These are phyloP conservation scores for Melinopterus prodromus DNA, from an alignment of 2,888 invertebrate species.

Conservation along the genomic window DNA sequence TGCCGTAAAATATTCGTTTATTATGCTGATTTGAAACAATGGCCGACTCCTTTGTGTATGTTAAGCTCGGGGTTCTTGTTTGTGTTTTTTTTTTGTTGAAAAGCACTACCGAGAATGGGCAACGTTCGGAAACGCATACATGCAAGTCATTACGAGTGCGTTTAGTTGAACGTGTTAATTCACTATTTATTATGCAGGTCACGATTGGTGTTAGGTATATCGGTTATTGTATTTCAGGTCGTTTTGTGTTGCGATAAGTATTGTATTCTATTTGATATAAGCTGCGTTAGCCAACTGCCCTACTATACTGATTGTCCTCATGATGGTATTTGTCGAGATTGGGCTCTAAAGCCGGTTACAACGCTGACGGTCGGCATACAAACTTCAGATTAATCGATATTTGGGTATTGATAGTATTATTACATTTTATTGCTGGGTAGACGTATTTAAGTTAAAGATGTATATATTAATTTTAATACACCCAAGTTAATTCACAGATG, in stretches of 20 bases:
- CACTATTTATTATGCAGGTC: conserved; percentile 30
- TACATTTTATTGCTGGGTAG: too few species aligned
- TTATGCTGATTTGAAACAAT: conserved; percentile 37
- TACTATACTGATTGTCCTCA: too few species aligned
- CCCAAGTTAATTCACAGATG: too few species aligned
- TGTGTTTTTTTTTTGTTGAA: conserved; percentile 21
- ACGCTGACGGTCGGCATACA: too few species aligned
- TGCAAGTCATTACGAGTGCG: conserved; percentile 30
- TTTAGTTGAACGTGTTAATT: conserved; percentile 27
- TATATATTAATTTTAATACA: too few species aligned
- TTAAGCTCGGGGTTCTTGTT: conserved; percentile 19
- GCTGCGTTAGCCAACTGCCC: too few species aligned
- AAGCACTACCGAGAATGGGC: neutral
- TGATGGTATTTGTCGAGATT: too few species aligned
- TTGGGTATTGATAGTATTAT: too few species aligned
- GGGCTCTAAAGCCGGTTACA: too few species aligned
- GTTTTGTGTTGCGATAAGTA: neutral
- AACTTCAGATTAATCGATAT: too few species aligned
- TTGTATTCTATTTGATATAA: too few species aligned
- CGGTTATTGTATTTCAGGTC: neutral
- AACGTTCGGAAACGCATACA: conserved; percentile 22
- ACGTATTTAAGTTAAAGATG: too few species aligned
- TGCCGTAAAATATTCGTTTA: conserved; percentile 41
- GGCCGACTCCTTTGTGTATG: conserved; percentile 22
- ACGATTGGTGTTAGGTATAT: conserved; percentile 32